Percentiles rank a stretch among this genome's conserved stretches.
Conservation (phyloP, 2,888 invertebrate species). For the Tachina lurida region DNA sequence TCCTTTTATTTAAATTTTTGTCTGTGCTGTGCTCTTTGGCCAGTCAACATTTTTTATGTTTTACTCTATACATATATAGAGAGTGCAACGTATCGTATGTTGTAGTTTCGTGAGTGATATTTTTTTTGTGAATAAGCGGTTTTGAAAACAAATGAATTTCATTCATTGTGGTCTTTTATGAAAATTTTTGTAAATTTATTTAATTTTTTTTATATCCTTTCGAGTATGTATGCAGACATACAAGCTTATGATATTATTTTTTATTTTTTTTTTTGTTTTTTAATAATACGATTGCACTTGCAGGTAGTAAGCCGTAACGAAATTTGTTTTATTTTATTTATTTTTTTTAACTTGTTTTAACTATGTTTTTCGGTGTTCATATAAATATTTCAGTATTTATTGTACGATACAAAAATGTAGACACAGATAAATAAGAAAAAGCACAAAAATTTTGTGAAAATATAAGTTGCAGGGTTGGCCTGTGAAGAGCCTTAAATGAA, state of each 20-base stretch:
- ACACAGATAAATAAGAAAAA: constrained; percentile 40
- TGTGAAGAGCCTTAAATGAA: too few relatives aligned
- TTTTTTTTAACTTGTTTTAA: constrained; percentile 14
- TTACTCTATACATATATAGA: neutral
- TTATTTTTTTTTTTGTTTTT: constrained; percentile 25
- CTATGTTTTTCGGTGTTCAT: constrained; percentile 9
- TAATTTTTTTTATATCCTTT: constrained; percentile 21
- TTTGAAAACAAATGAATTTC: constrained; percentile 70
- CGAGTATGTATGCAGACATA: constrained; percentile 38
- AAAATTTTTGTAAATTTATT: constrained; percentile 57
- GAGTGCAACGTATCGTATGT: constrained; percentile 1
- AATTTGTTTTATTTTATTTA: constrained; percentile 14
- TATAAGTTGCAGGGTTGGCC: neutral
- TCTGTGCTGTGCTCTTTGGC: neutral
- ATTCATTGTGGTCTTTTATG: constrained; percentile 67
- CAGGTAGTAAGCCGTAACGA: constrained; percentile 62
- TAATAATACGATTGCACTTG: constrained; percentile 62
- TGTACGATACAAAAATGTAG: constrained; percentile 42
- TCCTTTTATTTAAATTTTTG: neutral
- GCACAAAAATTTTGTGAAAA: constrained; percentile 14
- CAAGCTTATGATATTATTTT: constrained; percentile 49
- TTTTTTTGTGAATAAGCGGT: constrained; percentile 46
- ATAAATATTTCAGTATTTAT: constrained; percentile 61
- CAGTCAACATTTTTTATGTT: constrained; percentile 17
- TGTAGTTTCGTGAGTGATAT: neutral